These are phyloP conservation scores for Pristionchus exspectatus DNA, from an alignment of 2,888 invertebrate species.

Conservation along the genomic window DNA sequence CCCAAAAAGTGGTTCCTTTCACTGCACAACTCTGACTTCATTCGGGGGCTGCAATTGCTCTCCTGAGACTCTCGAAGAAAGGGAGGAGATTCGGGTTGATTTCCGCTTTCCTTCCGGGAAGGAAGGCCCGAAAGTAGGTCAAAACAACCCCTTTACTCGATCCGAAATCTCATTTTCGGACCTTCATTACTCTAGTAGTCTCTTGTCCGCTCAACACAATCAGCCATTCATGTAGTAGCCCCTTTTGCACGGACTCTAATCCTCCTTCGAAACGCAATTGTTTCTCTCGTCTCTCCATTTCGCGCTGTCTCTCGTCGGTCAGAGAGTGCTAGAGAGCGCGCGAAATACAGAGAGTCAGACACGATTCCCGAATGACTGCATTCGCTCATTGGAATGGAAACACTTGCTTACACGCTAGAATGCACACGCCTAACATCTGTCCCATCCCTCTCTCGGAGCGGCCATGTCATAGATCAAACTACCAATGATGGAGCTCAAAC, in stretches of 20 bases:
- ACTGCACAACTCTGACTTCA: not conserved
- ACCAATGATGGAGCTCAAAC: not conserved
- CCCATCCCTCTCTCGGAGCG: not conserved
- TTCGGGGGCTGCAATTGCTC: not conserved
- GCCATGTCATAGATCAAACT: not conserved
- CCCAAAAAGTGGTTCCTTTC: constrained; percentile 23
- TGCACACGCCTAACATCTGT: not conserved
- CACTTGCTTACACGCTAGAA: constrained; percentile 5
- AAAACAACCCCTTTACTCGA: not conserved
- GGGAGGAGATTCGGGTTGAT: constrained; percentile 14
- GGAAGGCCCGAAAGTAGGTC: not conserved
- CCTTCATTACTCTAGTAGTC: not conserved
- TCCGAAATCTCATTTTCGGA: not conserved
- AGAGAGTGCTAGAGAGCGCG: not conserved
- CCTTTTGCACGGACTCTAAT: not conserved
- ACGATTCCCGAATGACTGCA: not conserved
- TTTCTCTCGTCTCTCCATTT: constrained; percentile 24
- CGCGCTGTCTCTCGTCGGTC: not conserved
- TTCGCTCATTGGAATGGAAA: constrained; percentile 4
- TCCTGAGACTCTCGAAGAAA: not conserved
- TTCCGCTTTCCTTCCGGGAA: not conserved
- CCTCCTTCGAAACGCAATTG: not conserved
- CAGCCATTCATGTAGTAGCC: not conserved
- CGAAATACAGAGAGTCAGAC: too few relatives aligned
- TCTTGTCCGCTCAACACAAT: not conserved